phyloP scores from a whole-genome alignment of 2,888 invertebrate species.

The Drosophila merina region DNA sequence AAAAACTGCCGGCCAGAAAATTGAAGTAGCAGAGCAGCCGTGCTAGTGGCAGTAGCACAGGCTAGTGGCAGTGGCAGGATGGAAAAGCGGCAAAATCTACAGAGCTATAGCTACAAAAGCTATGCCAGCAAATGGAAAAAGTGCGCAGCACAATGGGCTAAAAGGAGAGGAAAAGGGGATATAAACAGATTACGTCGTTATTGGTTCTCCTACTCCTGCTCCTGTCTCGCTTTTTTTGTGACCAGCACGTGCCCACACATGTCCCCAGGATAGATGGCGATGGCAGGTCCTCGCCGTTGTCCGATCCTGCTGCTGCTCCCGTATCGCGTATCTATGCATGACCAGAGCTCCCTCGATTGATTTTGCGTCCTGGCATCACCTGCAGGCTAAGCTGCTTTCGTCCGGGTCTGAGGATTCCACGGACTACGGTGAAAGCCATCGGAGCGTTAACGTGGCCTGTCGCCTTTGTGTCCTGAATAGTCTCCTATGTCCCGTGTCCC shows the following conservation, averaged over 20 bases:
- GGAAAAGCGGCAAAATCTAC: constrained; percentile 28
- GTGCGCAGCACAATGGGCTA: constrained; percentile 71
- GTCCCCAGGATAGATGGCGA: constrained; percentile 62
- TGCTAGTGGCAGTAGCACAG: not conserved
- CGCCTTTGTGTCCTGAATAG: constrained; percentile 55
- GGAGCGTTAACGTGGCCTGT: constrained; percentile 72
- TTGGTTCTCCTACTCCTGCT: constrained; percentile 45
- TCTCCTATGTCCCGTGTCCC: constrained; percentile 13
- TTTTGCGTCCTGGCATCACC: constrained; percentile 74
- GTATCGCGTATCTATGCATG: constrained; percentile 61
- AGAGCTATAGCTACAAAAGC: constrained; percentile 9
- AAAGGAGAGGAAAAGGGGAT: constrained; percentile 67
- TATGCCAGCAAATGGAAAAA: constrained; percentile 72
- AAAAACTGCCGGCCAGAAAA: constrained; percentile 79
- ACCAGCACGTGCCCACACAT: constrained; percentile 79
- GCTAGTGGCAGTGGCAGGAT: constrained; percentile 1
- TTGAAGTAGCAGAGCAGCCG: constrained; percentile 65
- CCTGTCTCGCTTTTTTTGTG: constrained; percentile 28
- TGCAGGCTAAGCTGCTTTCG: constrained; percentile 74
- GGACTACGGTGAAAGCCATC: constrained; percentile 61
- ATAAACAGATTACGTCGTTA: constrained; percentile 80
- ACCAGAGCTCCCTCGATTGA: constrained; percentile 72
- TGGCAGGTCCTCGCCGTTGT: constrained; percentile 33
- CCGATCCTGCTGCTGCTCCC: constrained; percentile 1
- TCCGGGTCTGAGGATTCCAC: constrained; percentile 4